These are phyloP conservation scores for Chrysotoxum bicinctum DNA, from an alignment of 2,888 invertebrate species.

Conservation along the genomic window DNA sequence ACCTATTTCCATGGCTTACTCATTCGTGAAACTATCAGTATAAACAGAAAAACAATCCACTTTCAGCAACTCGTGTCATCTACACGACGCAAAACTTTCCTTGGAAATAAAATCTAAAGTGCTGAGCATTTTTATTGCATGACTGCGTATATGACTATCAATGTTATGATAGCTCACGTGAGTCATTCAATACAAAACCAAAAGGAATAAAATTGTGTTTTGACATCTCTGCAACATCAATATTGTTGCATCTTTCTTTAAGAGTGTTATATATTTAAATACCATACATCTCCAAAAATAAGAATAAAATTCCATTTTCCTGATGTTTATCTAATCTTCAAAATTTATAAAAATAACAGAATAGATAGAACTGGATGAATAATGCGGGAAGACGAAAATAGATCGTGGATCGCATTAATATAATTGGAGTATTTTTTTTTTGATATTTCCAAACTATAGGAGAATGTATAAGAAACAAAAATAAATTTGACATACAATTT, in stretches of 20 bases:
- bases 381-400: conserved; percentile 54
- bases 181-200: conserved; percentile 29
- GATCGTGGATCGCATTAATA: conserved; percentile 72
- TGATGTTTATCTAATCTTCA: conserved; percentile 31
- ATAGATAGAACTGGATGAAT: conserved; percentile 30
- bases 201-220: background rate
- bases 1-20: background rate
- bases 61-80: conserved; percentile 33
- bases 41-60: conserved; percentile 10
- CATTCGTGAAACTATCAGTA: conserved; percentile 14
- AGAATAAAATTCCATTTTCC: conserved; percentile 15
- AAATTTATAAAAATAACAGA: conserved; percentile 30
- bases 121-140: conserved; percentile 25
- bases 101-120: conserved; percentile 24
- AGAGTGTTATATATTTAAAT: background rate
- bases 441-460: conserved; percentile 26
- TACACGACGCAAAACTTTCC: conserved; percentile 30
- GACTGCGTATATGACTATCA: conserved; percentile 20
- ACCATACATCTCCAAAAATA: background rate
- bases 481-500: conserved; percentile 56
- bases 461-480: conserved; percentile 9
- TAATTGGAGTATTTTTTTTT: conserved; percentile 51
- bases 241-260: conserved; percentile 20
- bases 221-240: background rate
- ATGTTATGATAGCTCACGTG: conserved; percentile 43